Evolutionary conservation across 2,113 vertebrate species (phyloP), one percentile per base, ranked within the genome.

Genomic region (Anarhynchus alexandrinus): DNA sequence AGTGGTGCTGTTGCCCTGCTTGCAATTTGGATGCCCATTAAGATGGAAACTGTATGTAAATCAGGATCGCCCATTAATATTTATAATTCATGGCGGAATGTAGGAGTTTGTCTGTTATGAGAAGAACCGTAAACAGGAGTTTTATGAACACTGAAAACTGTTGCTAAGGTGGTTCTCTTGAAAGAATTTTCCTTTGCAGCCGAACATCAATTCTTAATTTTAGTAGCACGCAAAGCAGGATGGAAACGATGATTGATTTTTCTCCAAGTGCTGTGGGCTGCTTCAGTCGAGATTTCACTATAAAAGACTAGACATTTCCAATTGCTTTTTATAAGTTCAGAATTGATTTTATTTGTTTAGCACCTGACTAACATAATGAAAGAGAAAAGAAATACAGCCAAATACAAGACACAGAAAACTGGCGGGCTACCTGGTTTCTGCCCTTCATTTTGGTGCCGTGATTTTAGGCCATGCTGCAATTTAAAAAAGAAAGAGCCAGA

Each of bases 221-320:
- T 95, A 97, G 93, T 92, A 88, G 94, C 92, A 95, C 30, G 40
- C 74, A 26, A 82, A 94, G 93, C 76, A 73, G 95, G 88, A 62
- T 96, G 96, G 97, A 97, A 98, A 98, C 6, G 49, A 97, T 97
- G 97, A 98, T 96, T 98, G 97, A 98, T 98, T 98, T 97, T 97
- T 94, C 92, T 94, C 91, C 74, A 78, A 86, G 79, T 91, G 88
- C 94, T 94, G 94, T 97, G 96, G 96, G 96, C 95, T 97, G 96
- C 95, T 91, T 85, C 90, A 94, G 92, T 95, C 18, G 27, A 97
- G 96, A 96, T 97, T 96, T 97, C 95, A 91, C 95, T 96, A 45
- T 96, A 96, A 97, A 97, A 95, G 90, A 97, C 95, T 94, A 97
- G 97, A 96, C 96, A 96, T 97, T 98, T 97, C 96, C 96, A 97